Percentiles rank a stretch among this genome's conserved stretches.
Conservation (phyloP, 37 sponge, comb jelly and placozoan species). For the Tethya wilhelma region DNA sequence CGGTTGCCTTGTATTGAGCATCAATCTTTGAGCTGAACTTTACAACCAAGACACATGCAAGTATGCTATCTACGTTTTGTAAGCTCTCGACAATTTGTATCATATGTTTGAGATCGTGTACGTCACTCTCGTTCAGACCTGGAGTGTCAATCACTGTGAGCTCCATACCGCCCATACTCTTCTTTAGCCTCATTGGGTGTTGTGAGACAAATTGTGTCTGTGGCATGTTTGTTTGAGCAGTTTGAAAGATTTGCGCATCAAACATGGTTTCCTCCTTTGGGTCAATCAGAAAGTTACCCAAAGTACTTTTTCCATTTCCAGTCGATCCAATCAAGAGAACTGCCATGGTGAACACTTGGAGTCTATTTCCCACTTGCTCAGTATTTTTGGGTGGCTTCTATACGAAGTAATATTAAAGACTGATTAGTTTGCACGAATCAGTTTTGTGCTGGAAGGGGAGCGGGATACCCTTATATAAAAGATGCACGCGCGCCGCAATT, state of each 20-base stretch:
- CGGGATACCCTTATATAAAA: too few species aligned
- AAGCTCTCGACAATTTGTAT: constrained; percentile 15
- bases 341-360: constrained; percentile 25
- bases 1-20: constrained; percentile 38
- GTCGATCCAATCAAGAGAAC: constrained; percentile 53
- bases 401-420: too few species aligned
- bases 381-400: too few species aligned
- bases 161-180: not conserved
- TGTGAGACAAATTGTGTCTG: constrained; percentile 32
- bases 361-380: too few species aligned
- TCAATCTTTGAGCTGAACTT: constrained; percentile 45
- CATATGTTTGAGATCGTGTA: constrained; percentile 35
- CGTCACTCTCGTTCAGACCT: constrained; percentile 40
- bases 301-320: constrained; percentile 50
- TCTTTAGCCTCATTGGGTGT: not conserved
- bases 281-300: constrained; percentile 51
- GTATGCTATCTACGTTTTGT: not conserved
- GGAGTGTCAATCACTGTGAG: constrained; percentile 55
- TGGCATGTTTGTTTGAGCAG: constrained; percentile 30
- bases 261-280: constrained; percentile 22
- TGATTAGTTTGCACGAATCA: too few species aligned
- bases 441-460: too few species aligned
- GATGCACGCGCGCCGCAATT: too few species aligned
- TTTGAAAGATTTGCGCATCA: constrained; percentile 22
- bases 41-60: constrained; percentile 28